phyloP scores from a whole-genome alignment of 2,888 invertebrate species.

The Hyles lineata region DNA sequence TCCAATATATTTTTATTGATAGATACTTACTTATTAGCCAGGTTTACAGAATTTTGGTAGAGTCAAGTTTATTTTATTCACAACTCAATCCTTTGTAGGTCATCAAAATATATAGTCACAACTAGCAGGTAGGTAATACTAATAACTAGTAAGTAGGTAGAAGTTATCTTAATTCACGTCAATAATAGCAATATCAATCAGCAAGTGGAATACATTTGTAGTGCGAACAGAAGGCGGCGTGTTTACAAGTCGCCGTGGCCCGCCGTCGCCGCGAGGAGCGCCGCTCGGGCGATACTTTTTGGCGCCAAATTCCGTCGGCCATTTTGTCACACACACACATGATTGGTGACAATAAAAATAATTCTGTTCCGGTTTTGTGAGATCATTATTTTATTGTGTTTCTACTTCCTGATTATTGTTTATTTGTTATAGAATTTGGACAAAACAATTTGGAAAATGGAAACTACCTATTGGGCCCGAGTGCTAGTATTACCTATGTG shows the following conservation, averaged over 20 bases:
- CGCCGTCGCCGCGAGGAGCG: slow-evolving; percentile 47
- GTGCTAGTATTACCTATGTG: no score
- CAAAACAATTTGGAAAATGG: not conserved
- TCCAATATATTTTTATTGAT: no score
- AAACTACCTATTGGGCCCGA: not conserved
- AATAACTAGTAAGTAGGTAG: not conserved
- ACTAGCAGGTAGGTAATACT: not conserved
- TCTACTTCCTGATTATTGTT: slow-evolving; percentile 36
- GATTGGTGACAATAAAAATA: slow-evolving; percentile 75
- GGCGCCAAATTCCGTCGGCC: slow-evolving; percentile 74
- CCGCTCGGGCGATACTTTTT: slow-evolving; percentile 58
- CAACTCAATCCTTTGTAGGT: no score
- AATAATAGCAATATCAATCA: slow-evolving; percentile 51
- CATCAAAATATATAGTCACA: no score
- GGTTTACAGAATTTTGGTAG: no score
- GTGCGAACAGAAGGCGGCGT: slow-evolving; percentile 50
- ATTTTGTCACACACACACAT: slow-evolving; percentile 70
- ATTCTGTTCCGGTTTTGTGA: slow-evolving; percentile 59
- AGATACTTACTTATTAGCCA: no score
- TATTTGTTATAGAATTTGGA: slow-evolving; percentile 31
- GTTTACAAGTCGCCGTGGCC: slow-evolving; percentile 52
- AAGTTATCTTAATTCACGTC: slow-evolving; percentile 28
- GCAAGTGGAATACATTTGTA: slow-evolving; percentile 51
- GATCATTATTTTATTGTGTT: slow-evolving; percentile 47
- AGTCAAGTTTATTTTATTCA: no score